Conservation (phyloP, 2,888 invertebrate genomes). For the Thysanoteuthis rhombus region DNA sequence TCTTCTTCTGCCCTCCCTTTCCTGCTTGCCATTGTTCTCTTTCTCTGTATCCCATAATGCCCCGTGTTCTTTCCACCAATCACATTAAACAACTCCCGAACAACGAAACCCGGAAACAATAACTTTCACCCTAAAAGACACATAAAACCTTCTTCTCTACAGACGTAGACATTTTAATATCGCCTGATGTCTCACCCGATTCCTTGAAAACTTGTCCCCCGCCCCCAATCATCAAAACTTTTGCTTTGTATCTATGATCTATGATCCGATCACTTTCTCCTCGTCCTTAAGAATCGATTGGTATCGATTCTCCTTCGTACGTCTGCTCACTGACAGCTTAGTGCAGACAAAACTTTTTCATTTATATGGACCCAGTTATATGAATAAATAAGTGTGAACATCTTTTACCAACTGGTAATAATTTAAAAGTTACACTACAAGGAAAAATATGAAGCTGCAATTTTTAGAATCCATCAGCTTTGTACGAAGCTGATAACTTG, state of each 20-base stretch:
- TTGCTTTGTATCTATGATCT: background rate
- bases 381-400: too few relatives aligned
- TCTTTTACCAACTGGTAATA: too few relatives aligned
- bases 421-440: too few relatives aligned
- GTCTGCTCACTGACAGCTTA: background rate
- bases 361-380: background rate
- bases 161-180: background rate
- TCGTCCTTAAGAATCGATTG: background rate
- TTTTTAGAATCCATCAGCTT: too few relatives aligned
- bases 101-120: background rate
- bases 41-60: too few relatives aligned
- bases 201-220: background rate
- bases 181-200: background rate
- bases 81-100: background rate
- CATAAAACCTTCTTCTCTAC: background rate
- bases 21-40: too few relatives aligned
- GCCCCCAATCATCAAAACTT: background rate
- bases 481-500: too few relatives aligned
- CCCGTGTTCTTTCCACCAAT: background rate
- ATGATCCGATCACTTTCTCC: background rate
- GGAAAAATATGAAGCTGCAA: too few relatives aligned
- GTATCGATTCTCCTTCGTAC: background rate
- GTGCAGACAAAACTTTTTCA: background rate
- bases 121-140: background rate
- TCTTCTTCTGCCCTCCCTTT: too few relatives aligned